phyloP scores from a whole-genome alignment of 92 coral and sea anemone species.

The Scolanthus callimorphus region DNA sequence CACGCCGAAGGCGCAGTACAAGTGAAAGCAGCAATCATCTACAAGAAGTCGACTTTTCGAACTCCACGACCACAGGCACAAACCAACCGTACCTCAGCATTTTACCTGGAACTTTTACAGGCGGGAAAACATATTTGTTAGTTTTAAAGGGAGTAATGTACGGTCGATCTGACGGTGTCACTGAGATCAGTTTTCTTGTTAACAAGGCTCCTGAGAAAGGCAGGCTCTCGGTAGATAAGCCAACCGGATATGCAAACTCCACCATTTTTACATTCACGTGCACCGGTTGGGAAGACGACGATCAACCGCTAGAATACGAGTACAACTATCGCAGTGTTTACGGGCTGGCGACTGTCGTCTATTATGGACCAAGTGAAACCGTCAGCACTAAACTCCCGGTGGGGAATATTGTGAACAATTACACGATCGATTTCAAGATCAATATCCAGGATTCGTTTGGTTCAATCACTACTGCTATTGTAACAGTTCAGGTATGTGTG shows the following conservation, averaged over 20 bases:
- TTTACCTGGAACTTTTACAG: conserved; percentile 19
- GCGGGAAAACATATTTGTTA: conserved; percentile 33
- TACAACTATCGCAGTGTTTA: conserved; percentile 15
- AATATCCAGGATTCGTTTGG: conserved; percentile 15
- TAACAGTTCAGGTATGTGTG: conserved; percentile 11
- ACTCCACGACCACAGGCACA: conserved; percentile 7
- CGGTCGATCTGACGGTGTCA: conserved; percentile 31
- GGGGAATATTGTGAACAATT: conserved; percentile 21
- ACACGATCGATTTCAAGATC: conserved; percentile 4
- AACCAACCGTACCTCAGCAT: conserved; percentile 3
- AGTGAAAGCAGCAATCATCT: not conserved
- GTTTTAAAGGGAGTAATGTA: conserved; percentile 16
- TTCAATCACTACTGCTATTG: conserved; percentile 4
- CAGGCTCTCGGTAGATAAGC: conserved; percentile 13
- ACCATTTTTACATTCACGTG: conserved; percentile 30
- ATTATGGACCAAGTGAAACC: conserved; percentile 4
- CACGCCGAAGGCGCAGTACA: conserved; percentile 1
- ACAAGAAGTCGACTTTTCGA: conserved; percentile 1
- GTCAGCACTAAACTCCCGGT: conserved; percentile 32
- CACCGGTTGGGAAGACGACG: conserved; percentile 31
- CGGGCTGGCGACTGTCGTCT: conserved; percentile 16
- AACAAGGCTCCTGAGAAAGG: conserved; percentile 45
- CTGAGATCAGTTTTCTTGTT: conserved; percentile 11
- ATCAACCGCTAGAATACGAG: conserved; percentile 36
- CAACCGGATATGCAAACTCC: conserved; percentile 17